phyloP scores from a whole-genome alignment of 2,888 invertebrate genomes.

The Chrysolina haemoptera region DNA sequence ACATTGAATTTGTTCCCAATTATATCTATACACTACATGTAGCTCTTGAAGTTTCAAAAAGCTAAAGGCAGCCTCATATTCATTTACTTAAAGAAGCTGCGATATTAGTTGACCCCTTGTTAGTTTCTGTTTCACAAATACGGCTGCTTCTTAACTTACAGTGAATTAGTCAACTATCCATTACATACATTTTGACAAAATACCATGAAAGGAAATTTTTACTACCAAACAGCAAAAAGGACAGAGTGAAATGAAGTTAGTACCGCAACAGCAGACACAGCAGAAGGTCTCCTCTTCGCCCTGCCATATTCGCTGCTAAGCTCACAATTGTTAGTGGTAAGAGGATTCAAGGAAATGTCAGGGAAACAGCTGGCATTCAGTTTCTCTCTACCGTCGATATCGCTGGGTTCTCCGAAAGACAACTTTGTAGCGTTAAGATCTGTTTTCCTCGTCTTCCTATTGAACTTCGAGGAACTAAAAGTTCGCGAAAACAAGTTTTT shows the following conservation, averaged over 20 bases:
- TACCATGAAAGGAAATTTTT: conserved; percentile 31
- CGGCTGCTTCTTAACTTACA: background rate
- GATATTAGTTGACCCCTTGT: background rate
- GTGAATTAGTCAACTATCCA: background rate
- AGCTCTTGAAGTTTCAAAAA: too few species aligned
- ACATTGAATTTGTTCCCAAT: too few species aligned
- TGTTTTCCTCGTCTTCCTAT: conserved; percentile 55
- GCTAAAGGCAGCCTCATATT: too few species aligned
- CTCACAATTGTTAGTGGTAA: conserved; percentile 50
- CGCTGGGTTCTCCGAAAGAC: conserved; percentile 58
- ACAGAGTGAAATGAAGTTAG: conserved; percentile 67
- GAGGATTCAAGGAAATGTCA: conserved; percentile 64
- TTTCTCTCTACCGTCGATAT: conserved; percentile 56
- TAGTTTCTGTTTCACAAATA: background rate
- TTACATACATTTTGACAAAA: background rate
- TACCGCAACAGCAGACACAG: conserved; percentile 66
- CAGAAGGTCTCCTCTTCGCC: conserved; percentile 63
- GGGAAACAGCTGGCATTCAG: conserved; percentile 67
- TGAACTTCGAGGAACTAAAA: conserved; percentile 66
- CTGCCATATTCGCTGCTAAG: conserved; percentile 56
- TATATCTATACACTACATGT: too few species aligned
- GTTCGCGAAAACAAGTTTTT: conserved; percentile 66
- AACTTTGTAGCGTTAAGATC: conserved; percentile 61
- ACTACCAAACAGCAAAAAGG: conserved; percentile 37
- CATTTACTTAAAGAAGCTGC: too few species aligned